These are phyloP conservation scores for Labeo calbasu DNA, from an alignment of 2,797 vertebrate genomes.

Conservation along the genomic window DNA sequence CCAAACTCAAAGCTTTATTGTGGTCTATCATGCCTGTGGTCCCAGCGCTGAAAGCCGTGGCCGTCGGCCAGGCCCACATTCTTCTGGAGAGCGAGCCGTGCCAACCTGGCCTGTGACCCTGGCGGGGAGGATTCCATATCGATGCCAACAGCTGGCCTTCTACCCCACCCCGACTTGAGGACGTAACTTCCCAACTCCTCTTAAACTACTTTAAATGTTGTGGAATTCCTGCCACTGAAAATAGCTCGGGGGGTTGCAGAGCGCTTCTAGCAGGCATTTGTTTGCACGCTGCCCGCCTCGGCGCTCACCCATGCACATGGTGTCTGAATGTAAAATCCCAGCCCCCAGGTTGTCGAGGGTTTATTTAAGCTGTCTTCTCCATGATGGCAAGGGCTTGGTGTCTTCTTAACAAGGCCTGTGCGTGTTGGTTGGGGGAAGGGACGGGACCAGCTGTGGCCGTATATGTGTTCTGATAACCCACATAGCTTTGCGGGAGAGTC, in stretches of 20 bases:
- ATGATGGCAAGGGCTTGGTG: neutral
- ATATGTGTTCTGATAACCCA: slow-evolving; percentile 44
- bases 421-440: slow-evolving; percentile 26
- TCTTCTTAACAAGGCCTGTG: slow-evolving; percentile 16
- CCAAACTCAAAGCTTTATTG: slow-evolving; percentile 8
- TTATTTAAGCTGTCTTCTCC: slow-evolving; percentile 34
- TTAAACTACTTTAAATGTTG: slow-evolving; percentile 29
- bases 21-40: slow-evolving; percentile 25
- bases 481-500: slow-evolving; percentile 29
- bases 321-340: slow-evolving; percentile 42
- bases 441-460: slow-evolving; percentile 27
- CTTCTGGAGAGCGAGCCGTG: slow-evolving; percentile 24
- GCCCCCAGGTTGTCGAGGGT: slow-evolving; percentile 46
- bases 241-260: slow-evolving; percentile 34
- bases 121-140: slow-evolving; percentile 21
- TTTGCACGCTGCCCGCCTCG: slow-evolving; percentile 30
- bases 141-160: slow-evolving; percentile 37
- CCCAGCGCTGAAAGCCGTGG: neutral
- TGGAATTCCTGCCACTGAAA: slow-evolving; percentile 48
- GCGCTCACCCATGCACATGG: slow-evolving; percentile 18
- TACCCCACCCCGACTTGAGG: slow-evolving; percentile 19
- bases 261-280: slow-evolving; percentile 33
- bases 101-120: slow-evolving; percentile 34
- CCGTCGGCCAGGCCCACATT: slow-evolving; percentile 18
- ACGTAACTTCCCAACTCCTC: slow-evolving; percentile 39